These are phyloP conservation scores for Thereuonema tuberculata DNA, from an alignment of 1,140 invertebrate species.

Conservation along the genomic window DNA sequence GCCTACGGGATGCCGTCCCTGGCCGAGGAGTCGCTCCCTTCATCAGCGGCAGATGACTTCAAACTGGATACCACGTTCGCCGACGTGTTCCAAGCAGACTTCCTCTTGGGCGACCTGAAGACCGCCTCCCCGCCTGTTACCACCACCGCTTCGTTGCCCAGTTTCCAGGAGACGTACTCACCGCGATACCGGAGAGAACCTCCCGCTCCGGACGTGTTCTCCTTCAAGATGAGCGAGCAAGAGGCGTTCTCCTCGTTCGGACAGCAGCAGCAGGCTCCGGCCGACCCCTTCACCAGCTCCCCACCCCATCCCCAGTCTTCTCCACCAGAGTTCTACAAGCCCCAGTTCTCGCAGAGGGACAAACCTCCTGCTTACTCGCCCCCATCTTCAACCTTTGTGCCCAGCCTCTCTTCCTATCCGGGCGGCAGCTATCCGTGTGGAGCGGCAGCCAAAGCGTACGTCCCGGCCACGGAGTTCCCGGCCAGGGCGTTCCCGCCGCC, in stretches of 20 bases:
- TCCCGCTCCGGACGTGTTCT: conserved; percentile 24
- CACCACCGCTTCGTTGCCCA: conserved; percentile 17
- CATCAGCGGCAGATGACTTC: no score
- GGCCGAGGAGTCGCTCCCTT: no score
- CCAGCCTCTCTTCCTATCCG: neutral
- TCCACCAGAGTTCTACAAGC: neutral
- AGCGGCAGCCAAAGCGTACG: neutral
- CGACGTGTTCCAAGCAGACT: neutral
- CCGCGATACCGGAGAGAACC: conserved; percentile 43
- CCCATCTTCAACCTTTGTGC: neutral
- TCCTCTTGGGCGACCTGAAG: neutral
- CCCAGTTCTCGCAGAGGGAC: neutral
- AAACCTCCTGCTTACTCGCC: neutral
- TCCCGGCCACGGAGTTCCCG: neutral
- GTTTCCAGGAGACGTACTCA: conserved; percentile 60
- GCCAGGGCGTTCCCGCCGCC: neutral
- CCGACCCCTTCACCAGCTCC: neutral
- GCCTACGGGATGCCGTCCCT: no score
- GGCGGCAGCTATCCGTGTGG: neutral
- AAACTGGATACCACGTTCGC: neutral
- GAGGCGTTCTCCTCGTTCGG: conserved; percentile 21
- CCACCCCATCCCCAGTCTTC: neutral
- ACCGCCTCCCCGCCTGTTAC: neutral
- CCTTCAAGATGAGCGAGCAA: conserved; percentile 8
- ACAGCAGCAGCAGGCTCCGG: neutral